Percentiles rank a stretch among this genome's conserved stretches.
These are phyloP conservation scores for Ceratitis capitata DNA, from an alignment of 1,140 invertebrate species.

Conservation along the genomic window DNA sequence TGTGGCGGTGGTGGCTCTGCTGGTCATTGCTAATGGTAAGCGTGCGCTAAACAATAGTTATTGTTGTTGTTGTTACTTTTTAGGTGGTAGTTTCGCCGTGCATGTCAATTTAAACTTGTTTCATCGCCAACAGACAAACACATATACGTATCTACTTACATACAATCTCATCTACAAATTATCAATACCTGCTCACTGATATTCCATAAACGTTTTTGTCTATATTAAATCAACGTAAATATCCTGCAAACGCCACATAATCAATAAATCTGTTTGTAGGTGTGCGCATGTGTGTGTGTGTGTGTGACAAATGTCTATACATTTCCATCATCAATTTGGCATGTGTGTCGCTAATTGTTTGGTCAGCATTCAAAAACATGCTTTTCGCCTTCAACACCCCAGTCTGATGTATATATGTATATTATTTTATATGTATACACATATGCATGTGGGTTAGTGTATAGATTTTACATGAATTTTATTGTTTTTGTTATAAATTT, in stretches of 20 bases:
- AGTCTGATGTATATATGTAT: not conserved
- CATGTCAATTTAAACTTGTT: not conserved
- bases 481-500: not conserved
- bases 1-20: not conserved
- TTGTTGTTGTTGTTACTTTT: not conserved
- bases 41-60: not conserved
- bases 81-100: not conserved
- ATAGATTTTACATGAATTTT: not conserved
- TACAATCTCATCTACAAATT: no score
- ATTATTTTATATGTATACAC: no score
- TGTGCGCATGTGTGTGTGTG: not conserved
- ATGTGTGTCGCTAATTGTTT: slow-evolving; percentile 27
- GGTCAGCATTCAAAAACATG: slow-evolving; percentile 13
- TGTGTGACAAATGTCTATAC: no score
- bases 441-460: no score
- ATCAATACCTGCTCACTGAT: not conserved
- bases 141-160: not conserved
- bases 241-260: not conserved
- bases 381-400: slow-evolving; percentile 4
- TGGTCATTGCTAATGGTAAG: slow-evolving; percentile 9
- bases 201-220: slow-evolving; percentile 23
- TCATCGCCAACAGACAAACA: not conserved
- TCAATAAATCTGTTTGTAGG: not conserved
- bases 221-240: not conserved
- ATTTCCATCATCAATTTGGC: slow-evolving; percentile 6